Evolutionary conservation across 2,888 invertebrate species (phyloP).

Genomic region (Lasius platythorax): DNA sequence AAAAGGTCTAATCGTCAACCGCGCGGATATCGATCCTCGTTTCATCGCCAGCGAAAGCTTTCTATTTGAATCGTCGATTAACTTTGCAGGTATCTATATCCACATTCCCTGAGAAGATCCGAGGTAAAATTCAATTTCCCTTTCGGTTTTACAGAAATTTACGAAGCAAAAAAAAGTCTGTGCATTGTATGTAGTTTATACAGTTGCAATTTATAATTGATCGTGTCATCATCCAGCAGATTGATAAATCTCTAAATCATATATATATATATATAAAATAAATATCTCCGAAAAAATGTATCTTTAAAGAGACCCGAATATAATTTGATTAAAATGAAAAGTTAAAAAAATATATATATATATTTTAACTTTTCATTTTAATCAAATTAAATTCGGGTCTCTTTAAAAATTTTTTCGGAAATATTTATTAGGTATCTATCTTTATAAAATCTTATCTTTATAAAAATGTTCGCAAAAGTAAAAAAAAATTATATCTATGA

Average conservation of each 20-base stretch:
- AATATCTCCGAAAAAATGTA: no score
- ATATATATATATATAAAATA: no score
- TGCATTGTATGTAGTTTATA: background rate
- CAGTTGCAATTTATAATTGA: background rate
- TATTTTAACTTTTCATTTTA: background rate
- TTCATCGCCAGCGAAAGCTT: constrained; percentile 68
- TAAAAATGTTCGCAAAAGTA: background rate
- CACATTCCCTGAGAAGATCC: constrained; percentile 24
- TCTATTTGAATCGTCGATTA: constrained; percentile 72
- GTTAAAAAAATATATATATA: no score
- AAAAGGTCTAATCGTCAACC: constrained; percentile 72
- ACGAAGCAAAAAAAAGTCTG: background rate
- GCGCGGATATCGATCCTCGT: constrained; percentile 70
- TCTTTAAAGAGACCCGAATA: no score
- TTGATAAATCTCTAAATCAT: background rate
- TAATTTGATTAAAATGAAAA: no score
- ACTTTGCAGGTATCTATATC: constrained; percentile 55
- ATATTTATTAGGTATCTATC: background rate
- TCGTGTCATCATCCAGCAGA: background rate
- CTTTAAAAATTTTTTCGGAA: constrained; percentile 1
- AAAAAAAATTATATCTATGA: background rate
- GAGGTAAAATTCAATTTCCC: background rate
- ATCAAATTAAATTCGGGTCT: background rate
- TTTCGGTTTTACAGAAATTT: background rate
- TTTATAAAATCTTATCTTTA: no score